phyloP scores from a whole-genome alignment of 1,140 invertebrate species.

The Brachionus plicatilis region DNA sequence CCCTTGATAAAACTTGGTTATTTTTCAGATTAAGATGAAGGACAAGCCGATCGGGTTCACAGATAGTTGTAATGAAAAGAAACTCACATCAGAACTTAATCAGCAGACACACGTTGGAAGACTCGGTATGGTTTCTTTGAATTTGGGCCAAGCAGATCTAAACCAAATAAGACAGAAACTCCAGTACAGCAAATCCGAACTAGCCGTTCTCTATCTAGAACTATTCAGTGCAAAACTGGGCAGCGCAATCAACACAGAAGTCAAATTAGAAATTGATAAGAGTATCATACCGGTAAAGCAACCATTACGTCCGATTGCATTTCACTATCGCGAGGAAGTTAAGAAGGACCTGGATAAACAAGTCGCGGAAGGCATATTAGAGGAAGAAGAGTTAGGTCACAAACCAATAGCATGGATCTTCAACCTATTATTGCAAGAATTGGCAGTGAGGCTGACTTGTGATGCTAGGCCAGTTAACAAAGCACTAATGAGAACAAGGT shows the following conservation, averaged over 20 bases:
- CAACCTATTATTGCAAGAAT: background rate
- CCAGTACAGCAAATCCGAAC: background rate
- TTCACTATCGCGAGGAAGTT: background rate
- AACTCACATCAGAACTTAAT: background rate
- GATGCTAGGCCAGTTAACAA: conserved; percentile 43
- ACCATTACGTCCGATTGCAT: background rate
- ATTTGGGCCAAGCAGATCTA: background rate
- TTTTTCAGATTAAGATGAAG: background rate
- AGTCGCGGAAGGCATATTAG: background rate
- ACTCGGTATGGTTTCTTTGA: background rate
- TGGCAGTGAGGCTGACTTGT: background rate
- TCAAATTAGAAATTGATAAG: background rate
- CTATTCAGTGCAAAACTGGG: background rate
- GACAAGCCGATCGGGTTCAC: background rate
- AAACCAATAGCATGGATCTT: background rate
- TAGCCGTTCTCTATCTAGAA: background rate
- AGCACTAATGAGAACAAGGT: conserved; percentile 40
- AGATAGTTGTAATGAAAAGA: background rate
- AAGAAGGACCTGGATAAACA: background rate
- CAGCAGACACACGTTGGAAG: background rate
- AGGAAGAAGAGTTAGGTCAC: background rate
- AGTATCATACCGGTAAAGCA: background rate
- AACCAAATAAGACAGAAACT: background rate
- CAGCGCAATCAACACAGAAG: background rate
- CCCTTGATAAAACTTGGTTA: background rate